Percentiles rank a stretch among this genome's conserved stretches.
phyloP scores from a whole-genome alignment of 1,140 invertebrate genomes.

The Euura lappo region DNA sequence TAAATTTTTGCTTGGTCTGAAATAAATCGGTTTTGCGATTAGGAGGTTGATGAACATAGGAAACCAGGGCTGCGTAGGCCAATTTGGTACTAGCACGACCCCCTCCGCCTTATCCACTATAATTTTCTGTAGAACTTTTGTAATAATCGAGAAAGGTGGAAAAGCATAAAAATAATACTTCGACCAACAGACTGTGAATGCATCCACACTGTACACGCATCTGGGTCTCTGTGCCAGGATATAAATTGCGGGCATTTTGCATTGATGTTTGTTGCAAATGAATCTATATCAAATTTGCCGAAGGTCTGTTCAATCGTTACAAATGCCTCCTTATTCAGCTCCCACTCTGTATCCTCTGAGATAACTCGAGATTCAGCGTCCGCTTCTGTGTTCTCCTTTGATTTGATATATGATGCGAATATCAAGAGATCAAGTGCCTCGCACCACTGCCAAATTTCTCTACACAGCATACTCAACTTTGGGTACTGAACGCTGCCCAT shows the following conservation, averaged over 20 bases:
- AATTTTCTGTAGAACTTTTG: background rate
- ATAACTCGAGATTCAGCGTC: conserved; percentile 24
- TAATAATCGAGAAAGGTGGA: background rate
- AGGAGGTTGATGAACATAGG: background rate
- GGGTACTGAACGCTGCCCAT: too few relatives aligned
- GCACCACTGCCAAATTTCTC: background rate
- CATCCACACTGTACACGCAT: background rate
- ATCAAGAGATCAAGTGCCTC: conserved; percentile 4
- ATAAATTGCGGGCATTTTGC: too few relatives aligned
- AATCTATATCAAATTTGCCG: conserved; percentile 29
- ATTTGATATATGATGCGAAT: background rate
- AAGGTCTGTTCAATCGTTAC: conserved; percentile 10
- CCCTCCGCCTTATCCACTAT: background rate
- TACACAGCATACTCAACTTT: too few relatives aligned
- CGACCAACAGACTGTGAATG: background rate
- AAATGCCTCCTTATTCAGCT: conserved; percentile 11
- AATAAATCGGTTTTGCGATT: conserved; percentile 6
- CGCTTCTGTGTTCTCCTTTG: conserved; percentile 25
- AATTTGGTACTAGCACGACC: background rate
- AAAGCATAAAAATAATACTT: background rate
- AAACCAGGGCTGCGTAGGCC: too few relatives aligned
- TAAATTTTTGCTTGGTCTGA: background rate
- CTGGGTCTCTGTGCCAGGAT: too few relatives aligned
- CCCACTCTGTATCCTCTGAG: conserved; percentile 17
- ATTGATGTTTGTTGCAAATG: conserved; percentile 31